Base-by-base conservation (phyloP, 1,140 invertebrate genomes). In the Anagrus nilaparvatae region DNA sequence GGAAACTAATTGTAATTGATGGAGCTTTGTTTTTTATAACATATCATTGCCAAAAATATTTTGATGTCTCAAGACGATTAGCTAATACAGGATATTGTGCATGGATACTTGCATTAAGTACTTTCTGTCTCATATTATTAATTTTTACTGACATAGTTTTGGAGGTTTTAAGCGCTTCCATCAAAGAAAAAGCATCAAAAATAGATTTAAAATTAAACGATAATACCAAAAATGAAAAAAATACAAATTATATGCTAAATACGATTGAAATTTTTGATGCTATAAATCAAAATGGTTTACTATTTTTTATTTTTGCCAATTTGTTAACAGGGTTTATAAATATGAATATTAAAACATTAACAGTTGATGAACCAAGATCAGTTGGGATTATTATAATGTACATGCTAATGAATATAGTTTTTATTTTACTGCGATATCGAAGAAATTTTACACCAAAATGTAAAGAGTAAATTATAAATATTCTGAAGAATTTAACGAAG, bases 301-400 rank as follows among this genome's bases (percentile, higher is more conserved):
- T 75, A 13, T 87, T 82, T 58, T 93, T 93, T 61, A 60, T 92
- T 27, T 27, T 83, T 2, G 74, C 76, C 3, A 93, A 92, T 70
- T 25, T 92, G 14, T 55, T 83, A 8, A 92, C 87, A 17, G 88
- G 88, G 27, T 40, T 78, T 18, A 67, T 92, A 10, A 92, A 93
- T 68, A 63, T 86, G 50, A 60, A 60, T 18, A 60, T 86, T 10
- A 63, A 73, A 46, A 84, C 84, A 28, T 55, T 80, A 34, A 63
- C 73, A 30, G 54, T 77, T 4, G 53, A 64, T 17, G 46, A 58
- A 10, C 24, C 51, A 6, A 25, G 46, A 27, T 73, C 76, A 55
- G 49, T 82, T 44, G 23, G 68, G 9, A 72, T 82, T 48, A 52
- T 82, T 32, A 63, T 71, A 56, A 45, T 58, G 37, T 82, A 83